phyloP scores from a whole-genome alignment of 2,888 invertebrate genomes.

The Tenodera sinensis region DNA sequence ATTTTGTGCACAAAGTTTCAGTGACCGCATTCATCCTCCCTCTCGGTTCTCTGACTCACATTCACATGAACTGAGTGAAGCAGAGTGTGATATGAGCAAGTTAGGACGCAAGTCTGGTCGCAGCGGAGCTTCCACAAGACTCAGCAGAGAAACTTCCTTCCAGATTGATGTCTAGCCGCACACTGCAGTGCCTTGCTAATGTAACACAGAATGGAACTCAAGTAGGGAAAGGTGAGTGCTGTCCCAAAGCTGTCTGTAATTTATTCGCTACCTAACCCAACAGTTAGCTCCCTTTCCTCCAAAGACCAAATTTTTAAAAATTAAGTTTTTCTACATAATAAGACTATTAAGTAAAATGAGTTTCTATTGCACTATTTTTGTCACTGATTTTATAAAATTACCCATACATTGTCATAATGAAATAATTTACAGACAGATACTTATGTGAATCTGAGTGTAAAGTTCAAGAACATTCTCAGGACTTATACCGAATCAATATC shows the following conservation, averaged over 20 bases:
- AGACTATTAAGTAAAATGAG: neutral
- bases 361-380: conserved; percentile 10
- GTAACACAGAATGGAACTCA: neutral
- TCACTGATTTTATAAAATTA: neutral
- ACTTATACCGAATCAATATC: conserved; percentile 25
- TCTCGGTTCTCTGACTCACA: conserved; percentile 74
- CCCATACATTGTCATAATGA: neutral
- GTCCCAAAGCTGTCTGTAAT: neutral
- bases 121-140: conserved; percentile 33
- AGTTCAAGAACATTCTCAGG: conserved; percentile 27
- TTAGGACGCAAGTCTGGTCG: conserved; percentile 39
- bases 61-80: conserved; percentile 45
- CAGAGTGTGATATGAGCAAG: conserved; percentile 48
- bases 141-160: conserved; percentile 51
- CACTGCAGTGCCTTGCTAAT: conserved; percentile 26
- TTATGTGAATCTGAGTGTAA: conserved; percentile 2
- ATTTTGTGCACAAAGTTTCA: conserved; percentile 58
- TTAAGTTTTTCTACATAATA: neutral
- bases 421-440: conserved; percentile 4
- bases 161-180: conserved; percentile 68
- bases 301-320: neutral
- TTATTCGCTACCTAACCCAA: neutral
- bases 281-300: neutral
- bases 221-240: neutral
- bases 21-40: conserved; percentile 81